Evolutionary conservation across 2,113 vertebrate species (phyloP), one percentile per base, ranked within the genome.

Genomic region (Canis aureus): DNA sequence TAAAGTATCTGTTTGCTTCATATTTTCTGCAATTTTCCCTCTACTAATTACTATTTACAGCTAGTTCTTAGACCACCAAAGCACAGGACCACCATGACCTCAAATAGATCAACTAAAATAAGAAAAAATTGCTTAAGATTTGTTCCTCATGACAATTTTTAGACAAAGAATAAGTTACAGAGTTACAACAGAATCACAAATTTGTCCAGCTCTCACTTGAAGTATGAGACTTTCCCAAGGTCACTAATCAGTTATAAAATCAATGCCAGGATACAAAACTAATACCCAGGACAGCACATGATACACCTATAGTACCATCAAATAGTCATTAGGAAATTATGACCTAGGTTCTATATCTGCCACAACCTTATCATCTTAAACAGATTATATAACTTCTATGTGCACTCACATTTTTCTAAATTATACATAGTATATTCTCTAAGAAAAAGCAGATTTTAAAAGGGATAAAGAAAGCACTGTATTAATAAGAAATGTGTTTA

Each of bases 21-120:
- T 66, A 93, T 91, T 97, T 94, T 96, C 93, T 94, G 64, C 69
- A 94, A 93, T 96, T 97, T 74, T 16, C 19, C 49, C 53, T 67
- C 81, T 38, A 78, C 66, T 96, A 97, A 97, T 96, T 94, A 97
- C 92, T 95, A 97, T 95, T 93, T 97, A 96, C 73, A 95, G 76
- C 89, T 91, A 91, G 88, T 87, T 93, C 88, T 86, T 66, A 95
- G 98, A 98, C 98, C 98, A 98, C 97, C 98, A 96, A 96, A 92
- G 95, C 66, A 95, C 59, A 97, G 49, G 94, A 97, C 90, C 96
- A 98, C 87, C 96, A 95, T 67, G 88, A 96, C 93, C 95, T 93
- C 95, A 55, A 97, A 96, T 38, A 76, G 66, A 94, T 94, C 96
- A 95, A 97, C 94, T 96, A 96, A 97, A 97, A 95, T 79, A 83